phyloP scores from a whole-genome alignment of 2,888 invertebrate species.

The Hedya salicella region DNA sequence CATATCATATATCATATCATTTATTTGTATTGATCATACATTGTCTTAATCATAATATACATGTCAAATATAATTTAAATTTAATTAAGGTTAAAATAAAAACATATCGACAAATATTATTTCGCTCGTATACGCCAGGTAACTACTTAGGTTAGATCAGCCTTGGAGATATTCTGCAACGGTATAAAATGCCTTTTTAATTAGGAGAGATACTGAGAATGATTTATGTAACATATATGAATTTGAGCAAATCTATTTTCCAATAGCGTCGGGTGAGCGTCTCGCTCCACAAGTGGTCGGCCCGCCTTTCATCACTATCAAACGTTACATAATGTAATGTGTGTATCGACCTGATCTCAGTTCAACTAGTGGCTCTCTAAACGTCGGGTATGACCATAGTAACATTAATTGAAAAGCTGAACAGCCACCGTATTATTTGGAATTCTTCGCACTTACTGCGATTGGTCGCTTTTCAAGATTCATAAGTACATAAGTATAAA shows the following conservation, averaged over 20 bases:
- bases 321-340: slow-evolving; percentile 44
- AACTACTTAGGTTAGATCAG: too few relatives aligned
- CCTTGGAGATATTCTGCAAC: too few relatives aligned
- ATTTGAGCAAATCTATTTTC: slow-evolving; percentile 62
- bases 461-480: too few relatives aligned
- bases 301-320: slow-evolving; percentile 64
- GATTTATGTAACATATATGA: slow-evolving; percentile 44
- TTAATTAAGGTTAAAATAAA: too few relatives aligned
- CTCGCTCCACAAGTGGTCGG: slow-evolving; percentile 81
- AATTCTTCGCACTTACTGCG: background rate
- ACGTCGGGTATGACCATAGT: background rate
- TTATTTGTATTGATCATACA: too few relatives aligned
- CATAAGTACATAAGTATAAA: background rate
- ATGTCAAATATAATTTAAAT: too few relatives aligned
- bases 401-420: background rate
- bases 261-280: slow-evolving; percentile 60
- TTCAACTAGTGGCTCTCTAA: slow-evolving; percentile 19
- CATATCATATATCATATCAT: too few relatives aligned
- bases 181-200: too few relatives aligned
- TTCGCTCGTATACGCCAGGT: too few relatives aligned
- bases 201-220: too few relatives aligned
- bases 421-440: background rate
- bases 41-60: too few relatives aligned
- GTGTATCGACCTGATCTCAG: slow-evolving; percentile 30
- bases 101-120: too few relatives aligned